These are phyloP conservation scores for Agrotis ipsilon DNA, from an alignment of 2,888 invertebrate genomes.

Conservation along the genomic window DNA sequence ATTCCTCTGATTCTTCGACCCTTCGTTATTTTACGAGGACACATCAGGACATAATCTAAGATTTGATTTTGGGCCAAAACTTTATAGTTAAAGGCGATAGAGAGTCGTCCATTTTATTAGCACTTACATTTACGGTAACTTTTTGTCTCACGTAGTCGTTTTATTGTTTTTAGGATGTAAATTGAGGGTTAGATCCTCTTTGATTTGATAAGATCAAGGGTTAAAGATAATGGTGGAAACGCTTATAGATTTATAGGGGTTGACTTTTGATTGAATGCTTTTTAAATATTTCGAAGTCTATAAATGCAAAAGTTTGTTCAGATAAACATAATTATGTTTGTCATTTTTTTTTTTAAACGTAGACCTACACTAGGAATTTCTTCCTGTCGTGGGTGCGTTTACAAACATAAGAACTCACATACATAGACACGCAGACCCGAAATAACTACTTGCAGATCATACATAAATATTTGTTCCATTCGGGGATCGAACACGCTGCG, in stretches of 20 bases:
- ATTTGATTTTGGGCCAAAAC: slow-evolving; percentile 66
- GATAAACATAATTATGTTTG: too few relatives aligned
- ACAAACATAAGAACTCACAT: too few relatives aligned
- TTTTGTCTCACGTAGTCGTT: slow-evolving; percentile 48
- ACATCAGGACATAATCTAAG: slow-evolving; percentile 72
- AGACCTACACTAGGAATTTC: too few relatives aligned
- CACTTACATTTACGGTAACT: slow-evolving; percentile 41
- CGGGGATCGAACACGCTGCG: too few relatives aligned
- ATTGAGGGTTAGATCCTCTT: slow-evolving; percentile 39
- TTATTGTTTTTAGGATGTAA: slow-evolving; percentile 57
- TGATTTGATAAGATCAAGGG: slow-evolving; percentile 39
- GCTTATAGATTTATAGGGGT: slow-evolving; percentile 31
- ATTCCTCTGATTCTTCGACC: slow-evolving; percentile 73
- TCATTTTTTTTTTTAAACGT: too few relatives aligned
- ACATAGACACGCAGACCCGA: too few relatives aligned
- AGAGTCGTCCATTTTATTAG: slow-evolving; percentile 54
- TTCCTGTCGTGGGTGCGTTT: too few relatives aligned
- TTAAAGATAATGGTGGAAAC: slow-evolving; percentile 9
- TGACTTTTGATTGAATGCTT: neutral
- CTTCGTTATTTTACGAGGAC: slow-evolving; percentile 77
- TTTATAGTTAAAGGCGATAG: slow-evolving; percentile 61
- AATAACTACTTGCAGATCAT: too few relatives aligned
- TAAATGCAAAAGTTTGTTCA: too few relatives aligned
- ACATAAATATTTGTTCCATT: too few relatives aligned
- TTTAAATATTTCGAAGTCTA: too few relatives aligned